Evolutionary conservation across 2,113 vertebrate species (phyloP).

Genomic region (Romanogobio albipinnatus): DNA sequence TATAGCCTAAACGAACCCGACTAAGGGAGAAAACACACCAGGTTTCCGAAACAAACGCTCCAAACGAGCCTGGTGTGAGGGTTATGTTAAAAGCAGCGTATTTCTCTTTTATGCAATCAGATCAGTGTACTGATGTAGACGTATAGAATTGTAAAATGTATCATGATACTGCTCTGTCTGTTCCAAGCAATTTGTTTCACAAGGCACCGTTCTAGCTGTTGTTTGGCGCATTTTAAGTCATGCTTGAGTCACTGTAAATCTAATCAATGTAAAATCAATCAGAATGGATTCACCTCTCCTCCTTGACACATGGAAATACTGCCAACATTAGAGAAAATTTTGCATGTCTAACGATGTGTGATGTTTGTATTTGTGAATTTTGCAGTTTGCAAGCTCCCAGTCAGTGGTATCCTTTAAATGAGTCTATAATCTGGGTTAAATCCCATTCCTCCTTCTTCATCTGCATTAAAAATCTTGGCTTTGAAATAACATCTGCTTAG

Average conservation of each 20-base stretch:
- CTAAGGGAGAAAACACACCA: too few relatives aligned
- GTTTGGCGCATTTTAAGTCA: slow-evolving; percentile 6
- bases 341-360: not conserved
- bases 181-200: not conserved
- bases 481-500: slow-evolving; percentile 47
- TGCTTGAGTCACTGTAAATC: slow-evolving; percentile 53
- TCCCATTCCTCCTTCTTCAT: not conserved
- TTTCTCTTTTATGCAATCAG: not conserved
- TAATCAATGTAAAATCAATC: slow-evolving; percentile 61
- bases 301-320: not conserved
- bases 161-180: slow-evolving; percentile 2
- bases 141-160: slow-evolving; percentile 18
- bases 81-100: not conserved
- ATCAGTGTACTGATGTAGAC: not conserved
- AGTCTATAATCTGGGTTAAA: slow-evolving; percentile 34
- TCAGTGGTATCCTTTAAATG: not conserved
- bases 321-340: slow-evolving; percentile 13
- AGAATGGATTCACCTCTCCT: slow-evolving; percentile 10
- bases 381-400: not conserved
- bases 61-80: not conserved
- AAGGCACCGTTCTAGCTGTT: slow-evolving; percentile 9
- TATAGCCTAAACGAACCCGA: too few relatives aligned
- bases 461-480: slow-evolving; percentile 32
- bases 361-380: not conserved
- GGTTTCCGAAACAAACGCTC: too few relatives aligned